These are phyloP conservation scores for Pelecanoides urinatrix DNA, from an alignment of 2,113 vertebrate genomes.

Conservation along the genomic window DNA sequence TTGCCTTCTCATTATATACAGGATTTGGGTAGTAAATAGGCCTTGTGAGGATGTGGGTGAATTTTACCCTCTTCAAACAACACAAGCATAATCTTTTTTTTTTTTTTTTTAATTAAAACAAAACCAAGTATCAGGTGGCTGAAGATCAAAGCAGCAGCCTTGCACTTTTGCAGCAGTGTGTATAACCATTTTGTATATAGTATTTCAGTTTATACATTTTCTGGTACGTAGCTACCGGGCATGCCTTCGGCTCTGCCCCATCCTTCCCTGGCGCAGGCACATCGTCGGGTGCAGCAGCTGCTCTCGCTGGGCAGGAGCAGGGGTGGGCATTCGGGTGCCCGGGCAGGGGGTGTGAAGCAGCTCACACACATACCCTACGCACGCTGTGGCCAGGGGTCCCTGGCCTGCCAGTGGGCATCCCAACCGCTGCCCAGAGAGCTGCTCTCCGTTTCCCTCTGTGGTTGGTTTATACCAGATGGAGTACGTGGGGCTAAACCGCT, in stretches of 20 bases:
- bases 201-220: neutral
- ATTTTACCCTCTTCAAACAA: neutral
- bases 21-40: neutral
- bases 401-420: neutral
- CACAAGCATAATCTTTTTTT: neutral
- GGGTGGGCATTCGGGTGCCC: rapidly evolving
- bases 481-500: neutral
- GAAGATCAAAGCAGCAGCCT: neutral
- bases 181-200: neutral
- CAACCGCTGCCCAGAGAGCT: rapidly evolving
- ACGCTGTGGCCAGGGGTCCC: too few relatives aligned
- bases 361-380: rapidly evolving
- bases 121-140: neutral
- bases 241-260: neutral
- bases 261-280: neutral
- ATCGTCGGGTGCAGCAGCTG: neutral
- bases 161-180: neutral
- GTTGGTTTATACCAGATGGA: neutral
- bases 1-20: neutral
- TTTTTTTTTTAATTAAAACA: neutral
- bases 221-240: rapidly evolving
- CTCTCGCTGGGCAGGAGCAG: neutral
- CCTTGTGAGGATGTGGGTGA: neutral
- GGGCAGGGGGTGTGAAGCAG: neutral
- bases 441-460: neutral